Evolutionary conservation across 2,888 invertebrate genomes (phyloP).

Genomic region (Cabera pusaria): DNA sequence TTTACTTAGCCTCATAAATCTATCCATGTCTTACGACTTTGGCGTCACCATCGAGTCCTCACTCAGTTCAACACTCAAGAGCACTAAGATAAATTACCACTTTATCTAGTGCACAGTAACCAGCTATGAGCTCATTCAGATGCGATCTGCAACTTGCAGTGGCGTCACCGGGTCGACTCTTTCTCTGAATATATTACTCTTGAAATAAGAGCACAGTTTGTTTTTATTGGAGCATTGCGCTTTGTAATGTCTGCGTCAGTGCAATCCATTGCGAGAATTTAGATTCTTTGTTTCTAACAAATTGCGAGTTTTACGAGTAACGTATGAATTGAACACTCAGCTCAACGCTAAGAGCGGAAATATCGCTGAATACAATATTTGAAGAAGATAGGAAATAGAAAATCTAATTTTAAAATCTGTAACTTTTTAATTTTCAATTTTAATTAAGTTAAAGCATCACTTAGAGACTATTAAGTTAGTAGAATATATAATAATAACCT

Average conservation of each 20-base stretch:
- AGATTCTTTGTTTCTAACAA: conserved; percentile 22
- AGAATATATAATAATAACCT: no score
- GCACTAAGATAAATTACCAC: conserved; percentile 5
- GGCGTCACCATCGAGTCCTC: not conserved
- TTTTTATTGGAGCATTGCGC: conserved; percentile 26
- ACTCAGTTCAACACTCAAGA: not conserved
- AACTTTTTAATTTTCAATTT: no score
- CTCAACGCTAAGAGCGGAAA: no score
- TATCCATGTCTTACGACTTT: not conserved
- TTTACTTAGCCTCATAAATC: no score
- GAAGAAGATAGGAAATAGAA: no score
- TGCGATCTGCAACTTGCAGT: conserved; percentile 42
- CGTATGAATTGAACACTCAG: no score
- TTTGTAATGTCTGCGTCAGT: conserved; percentile 19
- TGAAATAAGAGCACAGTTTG: conserved; percentile 23
- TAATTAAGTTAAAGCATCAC: no score
- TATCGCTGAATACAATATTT: no score
- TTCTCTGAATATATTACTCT: conserved; percentile 25
- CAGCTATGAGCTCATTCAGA: conserved; percentile 41
- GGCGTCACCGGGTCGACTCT: conserved; percentile 22
- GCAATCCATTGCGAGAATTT: conserved; percentile 19
- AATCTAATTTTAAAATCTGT: no score
- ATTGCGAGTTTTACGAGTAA: conserved; percentile 12
- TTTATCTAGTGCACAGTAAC: conserved; percentile 8
- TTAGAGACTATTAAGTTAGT: no score